Percentiles rank a stretch among this genome's conserved stretches.
Conservation (phyloP, 2,797 vertebrate genomes). For the Semotilus atromaculatus region DNA sequence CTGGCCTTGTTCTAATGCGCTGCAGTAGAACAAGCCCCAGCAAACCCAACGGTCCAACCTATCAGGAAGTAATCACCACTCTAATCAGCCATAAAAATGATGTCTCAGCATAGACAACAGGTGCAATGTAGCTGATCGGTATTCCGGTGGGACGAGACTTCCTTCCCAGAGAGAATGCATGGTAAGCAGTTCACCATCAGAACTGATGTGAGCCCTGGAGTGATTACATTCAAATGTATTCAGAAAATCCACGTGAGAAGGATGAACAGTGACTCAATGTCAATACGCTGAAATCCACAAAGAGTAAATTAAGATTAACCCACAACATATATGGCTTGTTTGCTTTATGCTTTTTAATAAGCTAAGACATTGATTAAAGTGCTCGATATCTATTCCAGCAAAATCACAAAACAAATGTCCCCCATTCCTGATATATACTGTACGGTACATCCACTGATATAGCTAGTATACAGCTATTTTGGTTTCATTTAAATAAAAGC, state of each 20-base stretch:
- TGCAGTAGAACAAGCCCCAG: conserved; percentile 21
- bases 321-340: not conserved
- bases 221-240: conserved; percentile 48
- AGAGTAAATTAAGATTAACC: not conserved
- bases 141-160: conserved; percentile 40
- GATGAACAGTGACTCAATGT: conserved; percentile 30
- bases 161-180: conserved; percentile 38
- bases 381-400: not conserved
- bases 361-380: not conserved
- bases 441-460: not conserved
- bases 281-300: conserved; percentile 23
- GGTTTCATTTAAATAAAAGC: not conserved
- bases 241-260: conserved; percentile 10
- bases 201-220: conserved; percentile 30
- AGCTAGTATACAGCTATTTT: not conserved
- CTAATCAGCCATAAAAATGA: conserved; percentile 58
- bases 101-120: conserved; percentile 55
- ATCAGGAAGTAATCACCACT: conserved; percentile 54
- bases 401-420: not conserved
- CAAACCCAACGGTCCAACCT: conserved; percentile 35
- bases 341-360: conserved; percentile 14
- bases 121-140: conserved; percentile 52
- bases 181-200: conserved; percentile 48
- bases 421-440: not conserved
- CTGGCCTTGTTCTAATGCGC: conserved; percentile 36